Conservation (phyloP, 2,888 invertebrate genomes). For the Leptopilina drosophilae region DNA sequence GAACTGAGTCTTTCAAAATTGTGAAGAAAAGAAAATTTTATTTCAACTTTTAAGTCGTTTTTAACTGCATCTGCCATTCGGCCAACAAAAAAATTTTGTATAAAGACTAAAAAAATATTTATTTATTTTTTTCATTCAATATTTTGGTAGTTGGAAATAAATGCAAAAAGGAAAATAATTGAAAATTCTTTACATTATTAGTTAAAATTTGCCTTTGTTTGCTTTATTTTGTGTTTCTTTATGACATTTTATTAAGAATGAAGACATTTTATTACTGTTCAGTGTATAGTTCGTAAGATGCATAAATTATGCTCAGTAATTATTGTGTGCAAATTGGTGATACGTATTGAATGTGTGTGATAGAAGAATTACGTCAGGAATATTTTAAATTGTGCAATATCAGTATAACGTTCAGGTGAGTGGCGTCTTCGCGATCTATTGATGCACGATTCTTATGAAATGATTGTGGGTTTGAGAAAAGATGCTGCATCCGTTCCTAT, state of each 20-base stretch:
- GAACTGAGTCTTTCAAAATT: too few species aligned
- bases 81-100: too few species aligned
- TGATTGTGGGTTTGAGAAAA: conserved; percentile 24
- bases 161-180: too few species aligned
- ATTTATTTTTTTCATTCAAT: too few species aligned
- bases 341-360: not conserved
- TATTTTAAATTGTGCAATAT: conserved; percentile 33
- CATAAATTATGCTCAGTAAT: not conserved
- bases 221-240: too few species aligned
- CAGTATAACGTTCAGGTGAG: conserved; percentile 29
- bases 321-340: conserved; percentile 12
- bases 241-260: not conserved
- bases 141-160: too few species aligned
- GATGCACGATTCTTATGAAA: conserved; percentile 11
- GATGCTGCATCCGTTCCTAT: conserved; percentile 20
- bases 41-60: too few species aligned
- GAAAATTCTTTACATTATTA: too few species aligned
- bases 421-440: not conserved
- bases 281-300: not conserved
- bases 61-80: too few species aligned
- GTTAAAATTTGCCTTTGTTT: not conserved
- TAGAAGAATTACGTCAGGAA: conserved; percentile 30
- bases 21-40: too few species aligned
- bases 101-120: too few species aligned
- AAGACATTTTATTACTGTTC: not conserved